A percentile compares a stretch with the other conserved stretches of the same genome.
These are phyloP conservation scores for Silurus asotus DNA, from an alignment of 2,113 vertebrate genomes.

Conservation along the genomic window DNA sequence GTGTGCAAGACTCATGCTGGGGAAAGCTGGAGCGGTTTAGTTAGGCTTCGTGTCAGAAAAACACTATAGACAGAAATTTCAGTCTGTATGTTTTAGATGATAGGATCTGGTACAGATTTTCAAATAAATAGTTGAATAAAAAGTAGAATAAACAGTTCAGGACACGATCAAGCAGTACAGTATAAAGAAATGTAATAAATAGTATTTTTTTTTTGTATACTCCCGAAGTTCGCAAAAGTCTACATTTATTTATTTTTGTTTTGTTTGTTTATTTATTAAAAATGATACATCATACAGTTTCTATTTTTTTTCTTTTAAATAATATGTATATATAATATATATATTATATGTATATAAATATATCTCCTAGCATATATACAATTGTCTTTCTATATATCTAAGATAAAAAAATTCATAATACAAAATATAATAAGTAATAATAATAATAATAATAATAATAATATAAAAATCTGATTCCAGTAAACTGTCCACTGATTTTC, in stretches of 20 bases:
- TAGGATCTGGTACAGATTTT: not conserved
- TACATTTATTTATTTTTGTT: not conserved
- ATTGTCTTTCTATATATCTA: too few species aligned
- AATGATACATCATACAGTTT: not conserved
- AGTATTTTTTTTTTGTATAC: not conserved
- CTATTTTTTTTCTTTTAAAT: not conserved
- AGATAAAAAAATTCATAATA: too few species aligned
- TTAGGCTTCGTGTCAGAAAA: constrained; percentile 68
- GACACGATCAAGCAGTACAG: not conserved
- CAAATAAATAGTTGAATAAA: too few species aligned
- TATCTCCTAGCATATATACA: too few species aligned
- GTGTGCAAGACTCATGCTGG: constrained; percentile 46
- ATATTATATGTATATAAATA: too few species aligned
- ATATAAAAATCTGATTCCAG: too few species aligned
- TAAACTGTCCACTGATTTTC: too few species aligned
- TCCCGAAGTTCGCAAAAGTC: not conserved
- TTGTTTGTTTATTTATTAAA: not conserved
- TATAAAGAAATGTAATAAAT: not conserved
- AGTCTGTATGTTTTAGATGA: constrained; percentile 55
- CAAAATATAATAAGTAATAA: too few species aligned
- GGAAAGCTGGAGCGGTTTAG: constrained; percentile 16
- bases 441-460: too few species aligned
- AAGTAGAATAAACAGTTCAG: not conserved
- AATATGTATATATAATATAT: too few species aligned
- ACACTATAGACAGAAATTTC: constrained; percentile 70